Base-by-base conservation (phyloP, 2,797 vertebrate genomes). In the Sciurus vulgaris region DNA sequence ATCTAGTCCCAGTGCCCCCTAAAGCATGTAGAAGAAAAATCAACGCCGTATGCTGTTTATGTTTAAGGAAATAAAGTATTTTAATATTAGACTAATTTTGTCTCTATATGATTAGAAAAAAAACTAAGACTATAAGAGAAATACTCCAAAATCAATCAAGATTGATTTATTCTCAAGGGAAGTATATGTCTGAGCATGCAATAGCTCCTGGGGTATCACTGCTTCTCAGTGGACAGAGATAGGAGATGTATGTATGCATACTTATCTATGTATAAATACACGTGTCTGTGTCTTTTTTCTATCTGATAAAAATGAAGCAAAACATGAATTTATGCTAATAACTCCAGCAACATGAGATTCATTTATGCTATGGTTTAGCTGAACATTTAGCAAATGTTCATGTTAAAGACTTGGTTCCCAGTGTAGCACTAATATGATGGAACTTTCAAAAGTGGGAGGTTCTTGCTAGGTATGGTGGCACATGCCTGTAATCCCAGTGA, bases 11-110 rank as follows among this genome's bases (percentile, higher is more conserved):
- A 90, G 38, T 73, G 22, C 22, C 47, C 5, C 7, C 5, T 82
- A 20, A 74, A 73, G 67, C n/a, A 86, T 61, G 74, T 86, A 76
- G 38, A 61, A 93, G 49, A 90, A 82, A 89, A 86, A 56, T 38
- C 63, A 86, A 61, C 10, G 61, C 54, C 51, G 17, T 6, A 4
- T 61, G 49, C 30, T 79, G 54, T 72, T 65, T 84, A 56, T 79
- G 18, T 79, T 89, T 93, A 86, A 67, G 41, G 47, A 61, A 83
- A 61, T 35, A 38, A 70, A 38, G 49, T 70, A 70, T 61, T 79
- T 93, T 79, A 49, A 61, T 70, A 49, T 86, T 70, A 78, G 24
- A 24, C 26, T 70, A 78, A 47, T 56, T 92, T 86, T 84, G 47
- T 35, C 59, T 56, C 73, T 61, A 18, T 35, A 13, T 56, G 54